Conservation (phyloP, 2,888 invertebrate genomes). For the Synanthedon vespiformis region DNA sequence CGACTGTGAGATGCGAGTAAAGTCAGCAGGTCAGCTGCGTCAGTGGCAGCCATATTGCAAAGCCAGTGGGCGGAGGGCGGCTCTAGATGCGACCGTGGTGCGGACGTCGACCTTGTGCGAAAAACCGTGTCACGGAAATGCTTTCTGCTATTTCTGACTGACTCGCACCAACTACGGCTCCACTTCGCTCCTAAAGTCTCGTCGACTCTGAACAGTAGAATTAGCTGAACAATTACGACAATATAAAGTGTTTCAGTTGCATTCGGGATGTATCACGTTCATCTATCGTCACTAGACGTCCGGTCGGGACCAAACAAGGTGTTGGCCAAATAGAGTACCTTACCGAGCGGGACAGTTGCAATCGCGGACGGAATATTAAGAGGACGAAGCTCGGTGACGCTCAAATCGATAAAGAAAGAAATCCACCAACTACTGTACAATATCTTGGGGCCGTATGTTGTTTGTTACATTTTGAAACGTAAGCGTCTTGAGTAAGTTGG, state of each 20-base stretch:
- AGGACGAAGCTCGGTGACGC: conserved; percentile 9
- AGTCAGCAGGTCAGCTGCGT: too few species aligned
- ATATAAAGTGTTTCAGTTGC: not conserved
- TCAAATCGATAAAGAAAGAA: conserved; percentile 38
- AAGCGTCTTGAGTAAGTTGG: too few species aligned
- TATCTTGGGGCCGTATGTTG: conserved; percentile 10
- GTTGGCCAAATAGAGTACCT: conserved; percentile 44
- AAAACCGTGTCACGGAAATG: conserved; percentile 53
- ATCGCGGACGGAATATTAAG: conserved; percentile 32
- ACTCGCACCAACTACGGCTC: not conserved
- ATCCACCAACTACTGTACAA: conserved; percentile 24
- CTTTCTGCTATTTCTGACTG: conserved; percentile 29
- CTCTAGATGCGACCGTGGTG: conserved; percentile 27
- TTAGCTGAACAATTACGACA: not conserved
- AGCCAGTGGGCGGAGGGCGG: conserved; percentile 8
- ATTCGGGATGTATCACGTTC: conserved; percentile 36
- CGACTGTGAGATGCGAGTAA: too few species aligned
- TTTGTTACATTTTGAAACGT: not conserved
- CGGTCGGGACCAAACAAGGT: conserved; percentile 35
- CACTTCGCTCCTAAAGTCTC: not conserved
- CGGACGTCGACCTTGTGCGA: conserved; percentile 54
- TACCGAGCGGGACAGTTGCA: conserved; percentile 22
- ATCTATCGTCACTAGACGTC: conserved; percentile 38
- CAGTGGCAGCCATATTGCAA: conserved; percentile 4
- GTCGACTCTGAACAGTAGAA: not conserved